These are phyloP conservation scores for Danio jaintianensis DNA, from an alignment of 2,797 vertebrate species.

Conservation along the genomic window DNA sequence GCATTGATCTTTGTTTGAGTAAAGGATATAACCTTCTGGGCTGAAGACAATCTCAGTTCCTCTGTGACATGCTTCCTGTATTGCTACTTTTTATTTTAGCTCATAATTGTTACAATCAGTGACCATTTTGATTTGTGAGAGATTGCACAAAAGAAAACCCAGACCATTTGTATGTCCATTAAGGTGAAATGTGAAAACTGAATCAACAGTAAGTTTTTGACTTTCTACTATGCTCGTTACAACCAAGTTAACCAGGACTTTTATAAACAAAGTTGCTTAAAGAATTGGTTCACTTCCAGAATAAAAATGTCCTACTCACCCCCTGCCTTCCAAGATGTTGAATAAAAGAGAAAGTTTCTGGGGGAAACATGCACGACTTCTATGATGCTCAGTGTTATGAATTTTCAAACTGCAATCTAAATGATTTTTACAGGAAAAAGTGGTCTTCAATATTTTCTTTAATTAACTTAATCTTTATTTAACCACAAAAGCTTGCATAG, in stretches of 20 bases:
- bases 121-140: background rate
- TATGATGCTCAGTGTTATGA: no score
- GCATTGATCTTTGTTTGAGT: background rate
- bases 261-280: background rate
- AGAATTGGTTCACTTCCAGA: no score
- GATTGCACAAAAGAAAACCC: background rate
- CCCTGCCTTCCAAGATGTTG: no score
- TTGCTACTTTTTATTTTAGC: background rate
- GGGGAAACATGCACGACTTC: no score
- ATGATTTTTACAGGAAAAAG: no score
- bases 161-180: background rate
- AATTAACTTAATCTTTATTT: no score
- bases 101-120: background rate
- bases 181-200: no score
- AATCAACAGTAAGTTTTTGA: background rate
- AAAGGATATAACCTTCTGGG: background rate
- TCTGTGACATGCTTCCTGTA: background rate
- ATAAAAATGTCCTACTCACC: no score
- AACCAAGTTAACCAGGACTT: background rate
- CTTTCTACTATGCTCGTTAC: background rate
- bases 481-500: no score
- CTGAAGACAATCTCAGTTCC: background rate
- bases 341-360: no score
- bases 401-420: no score
- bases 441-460: no score